These are phyloP conservation scores for Dryadula phaetusa DNA, from an alignment of 2,888 invertebrate species.

Conservation along the genomic window DNA sequence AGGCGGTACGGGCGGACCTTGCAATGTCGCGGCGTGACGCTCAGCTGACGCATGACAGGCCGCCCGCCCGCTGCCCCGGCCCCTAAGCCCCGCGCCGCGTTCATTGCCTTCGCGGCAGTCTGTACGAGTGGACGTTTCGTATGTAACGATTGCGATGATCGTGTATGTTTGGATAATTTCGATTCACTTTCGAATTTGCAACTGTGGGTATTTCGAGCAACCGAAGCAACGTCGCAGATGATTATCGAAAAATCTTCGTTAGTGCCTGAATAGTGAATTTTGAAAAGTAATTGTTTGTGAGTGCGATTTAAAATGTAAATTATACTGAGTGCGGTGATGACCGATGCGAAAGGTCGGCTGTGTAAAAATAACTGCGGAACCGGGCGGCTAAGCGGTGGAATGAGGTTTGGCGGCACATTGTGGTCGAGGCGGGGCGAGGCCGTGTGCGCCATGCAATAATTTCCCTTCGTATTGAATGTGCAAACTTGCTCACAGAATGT, in stretches of 20 bases:
- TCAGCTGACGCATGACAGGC: constrained; percentile 80
- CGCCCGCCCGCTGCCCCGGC: constrained; percentile 70
- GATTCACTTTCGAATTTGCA: constrained; percentile 43
- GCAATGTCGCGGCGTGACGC: constrained; percentile 86
- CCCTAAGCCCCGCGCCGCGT: constrained; percentile 80
- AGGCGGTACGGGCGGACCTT: constrained; percentile 81
- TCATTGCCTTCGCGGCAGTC: constrained; percentile 88
- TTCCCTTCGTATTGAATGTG: constrained; percentile 82
- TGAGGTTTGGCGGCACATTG: constrained; percentile 84
- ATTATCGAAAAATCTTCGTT: constrained; percentile 37
- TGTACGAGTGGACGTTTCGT: constrained; percentile 73
- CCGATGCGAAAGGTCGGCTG: constrained; percentile 84
- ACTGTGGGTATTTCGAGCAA: constrained; percentile 27
- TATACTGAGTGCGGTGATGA: constrained; percentile 79
- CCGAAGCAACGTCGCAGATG: constrained; percentile 17
- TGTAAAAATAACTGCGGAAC: constrained; percentile 85
- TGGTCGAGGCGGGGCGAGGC: constrained; percentile 82
- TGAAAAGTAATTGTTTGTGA: constrained; percentile 60
- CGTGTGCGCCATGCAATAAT: constrained; percentile 83
- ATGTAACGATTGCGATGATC: constrained; percentile 53
- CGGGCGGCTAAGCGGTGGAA: constrained; percentile 82
- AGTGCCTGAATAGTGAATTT: constrained; percentile 63
- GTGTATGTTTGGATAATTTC: constrained; percentile 33
- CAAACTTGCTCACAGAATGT: constrained; percentile 75
- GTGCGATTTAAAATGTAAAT: constrained; percentile 70